Evolutionary conservation across 1,140 invertebrate species (phyloP).

Genomic region (Palaemon carinicauda): DNA sequence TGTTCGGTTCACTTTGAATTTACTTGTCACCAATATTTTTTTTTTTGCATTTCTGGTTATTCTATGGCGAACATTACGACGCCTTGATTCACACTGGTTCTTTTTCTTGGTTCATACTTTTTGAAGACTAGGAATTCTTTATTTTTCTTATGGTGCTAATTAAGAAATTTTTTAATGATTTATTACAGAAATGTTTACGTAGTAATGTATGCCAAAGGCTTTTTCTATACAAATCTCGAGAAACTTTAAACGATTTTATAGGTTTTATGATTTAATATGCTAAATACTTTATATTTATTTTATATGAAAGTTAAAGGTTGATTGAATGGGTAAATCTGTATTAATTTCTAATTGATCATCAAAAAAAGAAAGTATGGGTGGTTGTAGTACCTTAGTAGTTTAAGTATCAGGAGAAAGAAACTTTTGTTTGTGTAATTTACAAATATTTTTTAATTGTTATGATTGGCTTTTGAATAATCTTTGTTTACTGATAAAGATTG

Average conservation of each 20-base stretch:
- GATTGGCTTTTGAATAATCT: slow-evolving; percentile 38
- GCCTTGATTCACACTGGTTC: slow-evolving; percentile 45
- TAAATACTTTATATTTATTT: slow-evolving; percentile 45
- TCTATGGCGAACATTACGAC: slow-evolving; percentile 14
- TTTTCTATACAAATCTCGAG: background rate
- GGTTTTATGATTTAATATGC: slow-evolving; percentile 24
- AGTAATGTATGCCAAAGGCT: slow-evolving; percentile 49
- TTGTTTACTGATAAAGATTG: slow-evolving; percentile 24
- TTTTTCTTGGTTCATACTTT: slow-evolving; percentile 39
- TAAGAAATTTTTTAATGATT: slow-evolving; percentile 28
- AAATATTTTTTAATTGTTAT: slow-evolving; percentile 17
- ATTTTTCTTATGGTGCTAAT: slow-evolving; percentile 56
- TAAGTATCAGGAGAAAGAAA: slow-evolving; percentile 49
- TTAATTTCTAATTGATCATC: slow-evolving; percentile 26
- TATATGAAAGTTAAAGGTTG: slow-evolving; percentile 36
- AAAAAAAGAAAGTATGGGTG: slow-evolving; percentile 38
- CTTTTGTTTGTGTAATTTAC: slow-evolving; percentile 14
- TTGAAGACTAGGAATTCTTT: slow-evolving; percentile 25
- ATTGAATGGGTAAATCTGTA: slow-evolving; percentile 14
- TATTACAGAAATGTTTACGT: slow-evolving; percentile 33
- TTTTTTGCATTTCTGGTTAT: slow-evolving; percentile 16
- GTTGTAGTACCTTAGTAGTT: slow-evolving; percentile 51
- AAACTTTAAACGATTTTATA: no score
- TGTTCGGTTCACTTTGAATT: background rate
- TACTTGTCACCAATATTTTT: background rate